Evolutionary conservation across 2,888 invertebrate species (phyloP).

Genomic region (Nemotelus nigrinus): DNA sequence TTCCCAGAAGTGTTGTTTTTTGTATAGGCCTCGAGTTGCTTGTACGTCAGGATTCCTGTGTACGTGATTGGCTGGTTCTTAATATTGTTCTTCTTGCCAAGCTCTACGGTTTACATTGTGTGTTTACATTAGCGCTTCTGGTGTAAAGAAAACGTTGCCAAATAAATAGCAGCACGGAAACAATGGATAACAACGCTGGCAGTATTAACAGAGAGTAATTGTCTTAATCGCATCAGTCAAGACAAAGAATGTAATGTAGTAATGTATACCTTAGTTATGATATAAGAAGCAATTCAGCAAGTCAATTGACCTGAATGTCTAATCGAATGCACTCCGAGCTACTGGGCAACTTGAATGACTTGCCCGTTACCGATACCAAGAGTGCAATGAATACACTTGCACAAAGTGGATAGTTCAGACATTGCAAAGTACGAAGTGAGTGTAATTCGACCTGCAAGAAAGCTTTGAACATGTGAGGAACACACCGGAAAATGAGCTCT

Average conservation of each 20-base stretch:
- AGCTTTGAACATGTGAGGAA: neutral
- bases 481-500: too few relatives aligned
- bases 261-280: too few relatives aligned
- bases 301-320: neutral
- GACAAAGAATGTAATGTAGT: too few relatives aligned
- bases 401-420: neutral
- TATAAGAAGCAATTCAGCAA: neutral
- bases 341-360: neutral
- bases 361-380: neutral
- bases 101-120: conserved; percentile 28
- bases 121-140: conserved; percentile 8
- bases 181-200: conserved; percentile 3
- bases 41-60: conserved; percentile 47
- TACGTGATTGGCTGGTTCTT: conserved; percentile 45
- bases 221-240: neutral
- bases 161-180: conserved; percentile 10
- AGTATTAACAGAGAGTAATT: neutral
- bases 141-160: neutral
- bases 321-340: neutral
- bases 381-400: neutral
- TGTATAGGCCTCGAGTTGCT: conserved; percentile 48
- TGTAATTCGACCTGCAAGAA: neutral
- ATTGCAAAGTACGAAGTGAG: neutral
- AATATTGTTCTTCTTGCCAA: conserved; percentile 28
- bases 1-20: conserved; percentile 46